Evolutionary conservation across 1,140 invertebrate genomes (phyloP).

Genomic region (Venustaconcha ellipsiformis): DNA sequence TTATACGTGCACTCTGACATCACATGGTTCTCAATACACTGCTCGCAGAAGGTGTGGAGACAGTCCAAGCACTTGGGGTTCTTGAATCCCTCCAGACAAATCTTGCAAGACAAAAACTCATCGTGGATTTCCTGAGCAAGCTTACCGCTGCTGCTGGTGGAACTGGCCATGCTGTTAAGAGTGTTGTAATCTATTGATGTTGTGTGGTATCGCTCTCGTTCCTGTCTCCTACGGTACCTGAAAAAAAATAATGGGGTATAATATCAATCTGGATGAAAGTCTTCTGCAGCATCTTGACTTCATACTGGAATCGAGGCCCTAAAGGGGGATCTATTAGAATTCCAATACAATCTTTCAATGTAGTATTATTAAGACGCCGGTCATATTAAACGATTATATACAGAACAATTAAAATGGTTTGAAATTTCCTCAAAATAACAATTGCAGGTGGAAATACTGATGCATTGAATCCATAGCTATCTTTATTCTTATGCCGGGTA

Average conservation of each 20-base stretch:
- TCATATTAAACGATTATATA: no score
- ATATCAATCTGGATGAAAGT: no score
- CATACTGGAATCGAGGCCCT: no score
- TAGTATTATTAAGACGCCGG: no score
- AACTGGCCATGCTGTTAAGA: constrained; percentile 33
- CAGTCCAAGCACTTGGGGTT: constrained; percentile 87
- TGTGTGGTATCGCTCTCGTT: constrained; percentile 58
- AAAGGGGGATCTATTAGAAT: no score
- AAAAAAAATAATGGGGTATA: not conserved
- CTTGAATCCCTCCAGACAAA: constrained; percentile 67
- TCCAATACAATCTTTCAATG: no score
- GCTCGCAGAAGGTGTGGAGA: constrained; percentile 93
- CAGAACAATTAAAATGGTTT: no score
- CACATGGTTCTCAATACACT: constrained; percentile 74
- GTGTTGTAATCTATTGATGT: constrained; percentile 54
- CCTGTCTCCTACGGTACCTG: constrained; percentile 57
- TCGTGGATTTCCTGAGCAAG: constrained; percentile 60
- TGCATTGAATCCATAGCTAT: no score
- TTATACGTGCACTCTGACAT: constrained; percentile 68
- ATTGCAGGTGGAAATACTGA: no score
- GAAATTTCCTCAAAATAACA: no score
- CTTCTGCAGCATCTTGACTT: no score
- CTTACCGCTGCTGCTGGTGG: constrained; percentile 48
- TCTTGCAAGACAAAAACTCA: constrained; percentile 66
- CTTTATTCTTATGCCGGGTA: no score